Evolutionary conservation across 2,797 vertebrate genomes (phyloP), one percentile per base, ranked within the genome.

Genomic region (Manis crassicaudata): DNA sequence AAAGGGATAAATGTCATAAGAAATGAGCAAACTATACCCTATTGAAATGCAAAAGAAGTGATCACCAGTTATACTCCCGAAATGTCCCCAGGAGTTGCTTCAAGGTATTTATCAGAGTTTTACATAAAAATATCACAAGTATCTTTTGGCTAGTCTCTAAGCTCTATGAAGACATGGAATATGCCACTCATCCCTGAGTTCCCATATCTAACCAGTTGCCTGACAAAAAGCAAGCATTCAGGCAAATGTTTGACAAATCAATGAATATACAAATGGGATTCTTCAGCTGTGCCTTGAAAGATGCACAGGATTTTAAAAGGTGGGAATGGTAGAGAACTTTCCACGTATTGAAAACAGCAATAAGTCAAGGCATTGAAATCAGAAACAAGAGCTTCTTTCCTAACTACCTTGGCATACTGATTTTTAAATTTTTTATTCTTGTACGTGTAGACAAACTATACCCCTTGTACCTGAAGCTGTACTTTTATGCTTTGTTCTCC

Each of bases 171-270:
- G 25, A 76, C 54, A 95, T n/a, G 35, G 23, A 81, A 52, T 21
- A 23, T 32, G 63, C 43, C 32, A 29, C 18, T 92, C 79, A 90
- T 70, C 5, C 52, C 12, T 68, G 75, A 80, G n/a, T 86, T 92
- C 18, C 20, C 81, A 5, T 52, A 62, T 60, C 65, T 88, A 72
- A 90, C 11, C 84, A 88, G 29, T 20, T 54, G 20, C 14, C 63
- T 73, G 77, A 90, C 35, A 90, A 73, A 94, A 94, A 90, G 37
- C 65, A 95, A 79, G 81, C 65, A 84, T 65, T 82, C 58, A 88
- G 13, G 14, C 56, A 82, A 83, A 63, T 88, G 23, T 93, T 80
- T 81, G 23, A 56, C 68, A 16, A 92, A 54, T 46, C 2, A 62
- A 40, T 75, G 11, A 94, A 68, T 58, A 75, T 88, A 91, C 52